Evolutionary conservation across 2,888 invertebrate species (phyloP).

Genomic region (Pseudeuparius sepicola): DNA sequence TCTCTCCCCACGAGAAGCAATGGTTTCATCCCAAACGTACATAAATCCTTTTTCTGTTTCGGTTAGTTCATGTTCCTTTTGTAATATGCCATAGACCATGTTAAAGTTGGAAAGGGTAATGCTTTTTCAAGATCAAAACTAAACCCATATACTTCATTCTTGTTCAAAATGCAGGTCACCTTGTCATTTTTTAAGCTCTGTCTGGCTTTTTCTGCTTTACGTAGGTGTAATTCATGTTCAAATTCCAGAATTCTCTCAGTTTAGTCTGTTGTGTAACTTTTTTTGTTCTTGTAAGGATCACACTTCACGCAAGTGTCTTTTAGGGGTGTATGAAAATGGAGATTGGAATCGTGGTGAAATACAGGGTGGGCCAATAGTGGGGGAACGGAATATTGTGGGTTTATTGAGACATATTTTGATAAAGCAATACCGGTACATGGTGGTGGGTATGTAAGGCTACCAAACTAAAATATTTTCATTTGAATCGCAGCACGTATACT

Average conservation of each 20-base stretch:
- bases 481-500: too few relatives aligned
- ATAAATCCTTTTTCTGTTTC: conserved; percentile 8
- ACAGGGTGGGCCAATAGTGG: too few relatives aligned
- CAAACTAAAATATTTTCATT: too few relatives aligned
- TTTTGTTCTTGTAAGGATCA: conserved; percentile 1
- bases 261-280: conserved; percentile 1
- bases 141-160: conserved; percentile 6
- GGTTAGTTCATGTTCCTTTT: conserved; percentile 12
- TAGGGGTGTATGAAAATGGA: conserved; percentile 3
- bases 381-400: too few relatives aligned
- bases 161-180: background rate
- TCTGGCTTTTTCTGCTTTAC: conserved; percentile 4
- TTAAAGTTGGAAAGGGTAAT: conserved; percentile 12
- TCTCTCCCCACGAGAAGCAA: conserved; percentile 6
- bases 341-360: conserved; percentile 6
- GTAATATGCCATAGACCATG: conserved; percentile 12
- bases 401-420: too few relatives aligned
- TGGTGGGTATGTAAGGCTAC: too few relatives aligned
- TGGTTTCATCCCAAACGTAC: conserved; percentile 9
- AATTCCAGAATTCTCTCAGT: background rate
- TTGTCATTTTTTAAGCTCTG: conserved; percentile 1
- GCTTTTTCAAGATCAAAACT: conserved; percentile 14
- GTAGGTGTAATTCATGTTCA: conserved; percentile 4
- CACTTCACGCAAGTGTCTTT: conserved; percentile 4
- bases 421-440: too few relatives aligned